Evolutionary conservation across 2,888 invertebrate genomes (phyloP), one percentile per base, ranked within the genome.

Genomic region (Spisula solida): DNA sequence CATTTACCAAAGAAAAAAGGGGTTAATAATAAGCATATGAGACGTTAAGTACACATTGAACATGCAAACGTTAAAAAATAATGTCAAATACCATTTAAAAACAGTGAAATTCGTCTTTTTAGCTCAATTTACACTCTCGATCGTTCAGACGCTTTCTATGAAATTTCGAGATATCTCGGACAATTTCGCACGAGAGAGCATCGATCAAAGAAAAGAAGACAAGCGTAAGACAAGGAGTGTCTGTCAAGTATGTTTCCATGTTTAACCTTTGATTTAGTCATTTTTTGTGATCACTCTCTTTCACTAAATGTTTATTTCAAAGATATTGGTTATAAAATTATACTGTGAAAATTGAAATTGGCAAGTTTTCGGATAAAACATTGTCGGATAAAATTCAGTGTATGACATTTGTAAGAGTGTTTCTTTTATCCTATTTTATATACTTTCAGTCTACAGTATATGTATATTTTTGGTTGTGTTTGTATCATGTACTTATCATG

Each of bases 341-440:
- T 66, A 2, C 25, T 25, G 60, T 20, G 25, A 66, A 66, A 25
- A 25, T 66, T 0, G 20, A 8, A 25, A 25, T 66, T 10, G 60
- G 60, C n/a, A 66, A 66, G 60, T 66, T 66, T 60, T 66, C 60
- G 60, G 60, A 66, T 66, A 66, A 25, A 10, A 66, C 60, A 66
- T 12, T 66, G 25, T 25, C 60, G 60, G 60, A 66, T 66, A 66
- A n/a, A 25, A 10, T 66, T 66, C 5, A 66, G 10, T 0, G 41
- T 41, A 41, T 41, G 41, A 41, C 8, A 8, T 41, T 41, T 41
- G 8, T 8, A 41, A 41, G 41, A 41, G 4, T 41, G 41, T 41
- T 41, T 41, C 41, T 41, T 41, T 41, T 41, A 41, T 41, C 41
- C 41, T 41, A 41, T 41, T 66, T 25, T n/a, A 8, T 10, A 66